phyloP scores from a whole-genome alignment of 1,140 invertebrate species.

The Anastrepha ludens region DNA sequence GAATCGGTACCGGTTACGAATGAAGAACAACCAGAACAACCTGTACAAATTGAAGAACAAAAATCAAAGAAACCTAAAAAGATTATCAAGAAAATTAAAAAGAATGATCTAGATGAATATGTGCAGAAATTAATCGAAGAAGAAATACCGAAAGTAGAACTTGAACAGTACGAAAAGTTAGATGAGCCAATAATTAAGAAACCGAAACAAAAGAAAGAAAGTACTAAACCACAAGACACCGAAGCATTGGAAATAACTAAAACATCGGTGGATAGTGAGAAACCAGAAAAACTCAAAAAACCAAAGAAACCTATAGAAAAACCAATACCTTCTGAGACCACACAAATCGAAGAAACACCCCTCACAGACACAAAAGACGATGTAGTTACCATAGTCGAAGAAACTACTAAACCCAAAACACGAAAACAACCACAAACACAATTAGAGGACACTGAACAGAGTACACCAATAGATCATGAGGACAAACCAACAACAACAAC shows the following conservation, averaged over 20 bases:
- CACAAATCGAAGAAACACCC: constrained; percentile 52
- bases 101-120: constrained; percentile 69
- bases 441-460: constrained; percentile 55
- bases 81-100: constrained; percentile 62
- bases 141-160: constrained; percentile 72
- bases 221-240: constrained; percentile 61
- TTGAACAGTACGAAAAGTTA: constrained; percentile 72
- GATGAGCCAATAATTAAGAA: constrained; percentile 64
- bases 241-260: constrained; percentile 55
- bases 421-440: constrained; percentile 54
- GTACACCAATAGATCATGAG: constrained; percentile 50
- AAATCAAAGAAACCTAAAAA: constrained; percentile 61
- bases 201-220: constrained; percentile 60
- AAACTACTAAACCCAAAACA: constrained; percentile 55
- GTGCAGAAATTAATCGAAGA: constrained; percentile 69
- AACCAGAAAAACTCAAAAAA: constrained; percentile 70
- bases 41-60: constrained; percentile 62
- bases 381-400: constrained; percentile 42
- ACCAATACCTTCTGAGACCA: constrained; percentile 58
- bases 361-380: constrained; percentile 56
- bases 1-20: constrained; percentile 52
- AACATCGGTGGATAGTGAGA: constrained; percentile 58
- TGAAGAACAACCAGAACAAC: constrained; percentile 57
- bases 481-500: constrained; percentile 60
- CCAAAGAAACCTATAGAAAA: constrained; percentile 56